phyloP scores from a whole-genome alignment of 2,797 vertebrate species.

The Sebastes iracundus region DNA sequence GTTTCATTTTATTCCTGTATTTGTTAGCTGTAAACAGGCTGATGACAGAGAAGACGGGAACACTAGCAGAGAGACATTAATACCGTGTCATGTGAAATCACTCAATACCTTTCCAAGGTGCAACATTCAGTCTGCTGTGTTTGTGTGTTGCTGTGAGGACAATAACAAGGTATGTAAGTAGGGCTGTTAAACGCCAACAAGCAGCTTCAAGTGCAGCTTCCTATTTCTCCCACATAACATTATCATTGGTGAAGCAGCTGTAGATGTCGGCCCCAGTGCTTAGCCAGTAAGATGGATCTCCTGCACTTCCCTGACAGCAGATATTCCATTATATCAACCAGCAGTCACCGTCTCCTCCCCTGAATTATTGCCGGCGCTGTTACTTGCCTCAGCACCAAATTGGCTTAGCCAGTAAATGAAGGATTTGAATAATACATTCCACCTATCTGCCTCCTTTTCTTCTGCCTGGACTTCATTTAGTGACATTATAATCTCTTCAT shows the following conservation, averaged over 20 bases:
- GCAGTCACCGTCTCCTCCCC: constrained; percentile 67
- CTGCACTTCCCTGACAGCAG: constrained; percentile 73
- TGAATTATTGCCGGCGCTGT: constrained; percentile 74
- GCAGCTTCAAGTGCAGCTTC: constrained; percentile 4
- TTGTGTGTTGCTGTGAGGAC: not conserved
- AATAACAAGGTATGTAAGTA: constrained; percentile 20
- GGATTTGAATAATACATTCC: constrained; percentile 85
- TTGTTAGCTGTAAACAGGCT: not conserved
- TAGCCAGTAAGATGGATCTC: constrained; percentile 72
- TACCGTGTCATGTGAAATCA: not conserved
- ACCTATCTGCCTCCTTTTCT: constrained; percentile 68
- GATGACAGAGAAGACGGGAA: not conserved
- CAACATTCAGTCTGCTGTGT: constrained; percentile 8
- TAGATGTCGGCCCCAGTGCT: constrained; percentile 51
- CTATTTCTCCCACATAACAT: constrained; percentile 38
- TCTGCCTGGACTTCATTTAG: constrained; percentile 60
- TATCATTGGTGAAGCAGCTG: constrained; percentile 48
- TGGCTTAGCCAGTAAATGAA: constrained; percentile 82
- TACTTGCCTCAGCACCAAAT: constrained; percentile 79
- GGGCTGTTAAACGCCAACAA: constrained; percentile 34
- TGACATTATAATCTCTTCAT: constrained; percentile 70
- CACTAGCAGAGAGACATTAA: not conserved
- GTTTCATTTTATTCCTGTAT: not conserved
- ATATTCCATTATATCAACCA: constrained; percentile 78
- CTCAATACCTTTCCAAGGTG: not conserved